Conservation (phyloP, 2,797 vertebrate species). For the Hemibagrus guttatus region DNA sequence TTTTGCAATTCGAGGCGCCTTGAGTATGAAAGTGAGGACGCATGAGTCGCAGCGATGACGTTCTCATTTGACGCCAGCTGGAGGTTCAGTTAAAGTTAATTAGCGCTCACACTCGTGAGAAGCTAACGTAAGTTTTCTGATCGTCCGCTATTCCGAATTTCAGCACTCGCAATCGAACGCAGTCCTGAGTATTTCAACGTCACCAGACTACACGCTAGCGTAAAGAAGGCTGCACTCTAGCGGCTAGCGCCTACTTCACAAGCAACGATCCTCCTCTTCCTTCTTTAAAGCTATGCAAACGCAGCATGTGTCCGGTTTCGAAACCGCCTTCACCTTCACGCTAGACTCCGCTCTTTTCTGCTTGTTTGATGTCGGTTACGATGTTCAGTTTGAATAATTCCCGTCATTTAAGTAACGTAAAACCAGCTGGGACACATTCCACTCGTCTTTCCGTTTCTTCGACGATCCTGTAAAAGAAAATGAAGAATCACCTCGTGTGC, state of each 20-base stretch:
- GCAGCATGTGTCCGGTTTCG: constrained; percentile 62
- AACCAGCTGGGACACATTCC: constrained; percentile 56
- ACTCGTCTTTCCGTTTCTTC: constrained; percentile 61
- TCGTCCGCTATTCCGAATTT: too few relatives aligned
- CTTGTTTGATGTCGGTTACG: constrained; percentile 42
- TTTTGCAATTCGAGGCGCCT: constrained; percentile 32
- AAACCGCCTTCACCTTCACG: constrained; percentile 48
- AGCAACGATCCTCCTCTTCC: constrained; percentile 62
- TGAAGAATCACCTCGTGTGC: constrained; percentile 80
- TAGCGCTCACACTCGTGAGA: neutral
- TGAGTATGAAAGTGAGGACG: constrained; percentile 78
- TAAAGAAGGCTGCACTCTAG: constrained; percentile 35
- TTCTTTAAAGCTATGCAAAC: constrained; percentile 80
- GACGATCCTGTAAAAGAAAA: constrained; percentile 68
- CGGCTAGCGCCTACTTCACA: constrained; percentile 25
- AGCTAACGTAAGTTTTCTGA: neutral
- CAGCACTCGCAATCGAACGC: too few relatives aligned
- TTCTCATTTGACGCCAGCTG: constrained; percentile 78
- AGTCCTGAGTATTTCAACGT: neutral
- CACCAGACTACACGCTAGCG: constrained; percentile 14
- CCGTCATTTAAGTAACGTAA: constrained; percentile 21
- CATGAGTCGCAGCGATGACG: constrained; percentile 72
- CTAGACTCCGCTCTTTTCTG: constrained; percentile 53
- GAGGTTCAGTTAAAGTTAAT: constrained; percentile 37
- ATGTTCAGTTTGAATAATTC: constrained; percentile 39